phyloP scores from a whole-genome alignment of 2,888 invertebrate species.

The Leptogaster cylindrica region DNA sequence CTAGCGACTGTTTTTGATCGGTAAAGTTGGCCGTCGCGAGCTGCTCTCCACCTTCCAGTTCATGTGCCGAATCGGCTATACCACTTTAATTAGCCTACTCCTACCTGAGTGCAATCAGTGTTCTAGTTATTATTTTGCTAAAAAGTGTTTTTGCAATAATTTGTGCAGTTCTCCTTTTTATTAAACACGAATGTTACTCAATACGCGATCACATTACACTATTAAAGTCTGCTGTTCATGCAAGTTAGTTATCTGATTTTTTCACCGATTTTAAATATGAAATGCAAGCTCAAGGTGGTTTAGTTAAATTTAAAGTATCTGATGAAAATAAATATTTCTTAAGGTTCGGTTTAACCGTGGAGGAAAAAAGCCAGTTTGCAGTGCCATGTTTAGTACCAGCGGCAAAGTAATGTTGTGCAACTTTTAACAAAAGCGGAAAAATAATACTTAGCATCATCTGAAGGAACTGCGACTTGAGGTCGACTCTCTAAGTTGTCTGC shows the following conservation, averaged over 20 bases:
- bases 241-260: too few relatives aligned
- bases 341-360: constrained; percentile 4
- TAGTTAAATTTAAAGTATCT: constrained; percentile 31
- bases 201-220: too few relatives aligned
- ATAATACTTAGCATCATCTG: constrained; percentile 1
- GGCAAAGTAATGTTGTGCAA: constrained; percentile 18
- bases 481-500: not conserved
- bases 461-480: not conserved
- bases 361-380: constrained; percentile 25
- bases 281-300: constrained; percentile 37
- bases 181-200: too few relatives aligned
- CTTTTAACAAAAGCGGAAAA: constrained; percentile 13
- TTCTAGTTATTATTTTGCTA: constrained; percentile 4
- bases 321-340: constrained; percentile 20
- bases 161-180: too few relatives aligned
- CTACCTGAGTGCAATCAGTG: not conserved
- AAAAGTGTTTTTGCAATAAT: too few relatives aligned
- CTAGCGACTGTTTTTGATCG: constrained; percentile 41
- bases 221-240: too few relatives aligned
- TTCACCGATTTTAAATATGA: constrained; percentile 23
- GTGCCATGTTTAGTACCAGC: constrained; percentile 15
- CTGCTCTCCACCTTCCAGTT: not conserved
- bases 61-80: not conserved
- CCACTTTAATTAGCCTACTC: not conserved
- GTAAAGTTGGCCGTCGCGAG: constrained; percentile 33